Evolutionary conservation across 2,888 invertebrate species (phyloP), one percentile per base, ranked within the genome.

Genomic region (Diachrysia chrysitis): DNA sequence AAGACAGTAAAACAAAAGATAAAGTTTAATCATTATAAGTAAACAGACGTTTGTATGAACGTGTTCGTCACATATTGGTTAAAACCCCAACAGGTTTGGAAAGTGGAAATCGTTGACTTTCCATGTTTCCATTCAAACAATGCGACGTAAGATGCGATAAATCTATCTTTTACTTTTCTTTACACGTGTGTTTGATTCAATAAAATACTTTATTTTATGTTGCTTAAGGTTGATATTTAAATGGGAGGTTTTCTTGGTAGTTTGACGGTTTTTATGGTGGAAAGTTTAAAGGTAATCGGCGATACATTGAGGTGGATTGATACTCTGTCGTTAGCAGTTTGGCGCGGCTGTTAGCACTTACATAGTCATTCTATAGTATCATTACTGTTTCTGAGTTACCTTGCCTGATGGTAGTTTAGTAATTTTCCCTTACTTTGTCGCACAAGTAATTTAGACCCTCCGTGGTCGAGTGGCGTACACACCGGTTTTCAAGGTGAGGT

Each of bases 81-180:
- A 32, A 37, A 63, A n/a, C 60, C 37, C 56, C 57, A 70, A 77
- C 82, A 55, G 68, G 64, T 74, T 80, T 77, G 68, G 83, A 82
- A 80, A 82, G 83, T 65, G 73, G 63, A 66, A 76, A 76, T 62
- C 51, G 56, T 35, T 16, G 51, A 66, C 77, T 78, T 77, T 77
- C 73, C 77, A 80, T 66, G 57, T 72, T 64, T 72, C 77, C 68
- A 57, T 51, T 42, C 64, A 48, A 81, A 78, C 78, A 78, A 78
- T 78, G 64, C 70, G 63, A 63, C 60, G 53, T 70, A 65, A 63
- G 62, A 51, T 29, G 42, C 61, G 37, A 73, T 78, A 77, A 78
- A 78, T 70, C 65, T 55, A 73, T 70, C 59, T 58, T 71, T 66
- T 60, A 66, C 58, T 63, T 76, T 76, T 73, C 76, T 71, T 60